Percentiles rank a stretch among this genome's conserved stretches.
Evolutionary conservation across 1,140 invertebrate genomes (phyloP).

Genomic region (Vanessa atalanta): DNA sequence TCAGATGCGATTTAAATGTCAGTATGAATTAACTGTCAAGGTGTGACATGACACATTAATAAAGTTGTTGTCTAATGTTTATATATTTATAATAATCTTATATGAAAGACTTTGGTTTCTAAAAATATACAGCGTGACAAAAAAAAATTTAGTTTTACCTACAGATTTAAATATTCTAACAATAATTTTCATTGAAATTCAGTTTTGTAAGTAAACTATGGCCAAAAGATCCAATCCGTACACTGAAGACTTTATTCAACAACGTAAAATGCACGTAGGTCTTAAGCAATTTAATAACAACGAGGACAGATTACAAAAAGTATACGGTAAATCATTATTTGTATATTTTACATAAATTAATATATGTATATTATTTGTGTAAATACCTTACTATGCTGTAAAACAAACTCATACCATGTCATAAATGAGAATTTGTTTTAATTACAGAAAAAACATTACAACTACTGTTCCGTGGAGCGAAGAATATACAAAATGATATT

Average conservation of each 20-base stretch:
- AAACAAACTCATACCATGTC: too few species aligned
- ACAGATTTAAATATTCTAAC: background rate
- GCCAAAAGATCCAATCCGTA: constrained; percentile 68
- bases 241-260: constrained; percentile 61
- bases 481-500: constrained; percentile 45
- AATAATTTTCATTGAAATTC: background rate
- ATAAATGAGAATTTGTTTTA: background rate
- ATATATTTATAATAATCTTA: too few species aligned
- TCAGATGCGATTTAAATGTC: too few species aligned
- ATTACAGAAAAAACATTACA: constrained; percentile 68
- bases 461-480: constrained; percentile 64
- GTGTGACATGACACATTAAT: too few species aligned
- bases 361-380: too few species aligned
- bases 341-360: too few species aligned
- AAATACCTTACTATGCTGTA: too few species aligned
- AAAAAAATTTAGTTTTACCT: background rate
- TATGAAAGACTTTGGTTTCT: too few species aligned
- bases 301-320: constrained; percentile 61
- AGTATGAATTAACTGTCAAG: too few species aligned
- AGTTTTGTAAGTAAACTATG: constrained; percentile 37
- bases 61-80: too few species aligned
- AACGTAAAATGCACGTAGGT: constrained; percentile 67
- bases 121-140: too few species aligned
- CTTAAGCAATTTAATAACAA: constrained; percentile 72
- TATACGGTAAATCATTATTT: constrained; percentile 51